Percentiles rank a stretch among this genome's conserved stretches.
These are phyloP conservation scores for Hydrocynus forskahlii DNA, from an alignment of 2,797 vertebrate genomes.

Conservation along the genomic window DNA sequence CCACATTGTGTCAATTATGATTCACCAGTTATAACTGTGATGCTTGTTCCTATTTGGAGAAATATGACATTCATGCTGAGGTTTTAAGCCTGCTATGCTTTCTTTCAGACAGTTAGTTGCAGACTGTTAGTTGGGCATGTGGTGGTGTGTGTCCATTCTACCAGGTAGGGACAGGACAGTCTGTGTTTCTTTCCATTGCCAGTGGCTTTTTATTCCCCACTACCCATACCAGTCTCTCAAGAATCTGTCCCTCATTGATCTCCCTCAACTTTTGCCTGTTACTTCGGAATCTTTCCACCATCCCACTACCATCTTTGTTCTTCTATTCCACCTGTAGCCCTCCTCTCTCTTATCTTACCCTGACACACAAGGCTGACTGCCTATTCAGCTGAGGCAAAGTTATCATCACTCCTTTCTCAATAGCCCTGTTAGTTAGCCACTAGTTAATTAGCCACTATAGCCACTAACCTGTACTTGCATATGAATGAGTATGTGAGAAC, in stretches of 20 bases:
- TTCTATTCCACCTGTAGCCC: constrained; percentile 30
- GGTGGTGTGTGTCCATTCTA: neutral
- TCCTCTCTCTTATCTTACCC: constrained; percentile 27
- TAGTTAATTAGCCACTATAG: constrained; percentile 68
- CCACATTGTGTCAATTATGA: neutral
- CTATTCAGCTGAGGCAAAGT: constrained; percentile 32
- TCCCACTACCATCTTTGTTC: constrained; percentile 18
- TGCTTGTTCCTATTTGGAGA: constrained; percentile 1
- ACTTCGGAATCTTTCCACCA: constrained; percentile 58
- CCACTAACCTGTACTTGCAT: constrained; percentile 53
- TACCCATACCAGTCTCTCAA: neutral
- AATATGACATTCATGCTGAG: neutral
- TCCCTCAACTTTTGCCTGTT: constrained; percentile 37
- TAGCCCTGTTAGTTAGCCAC: constrained; percentile 71
- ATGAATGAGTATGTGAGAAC: neutral
- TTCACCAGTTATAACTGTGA: neutral
- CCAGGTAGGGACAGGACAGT: neutral
- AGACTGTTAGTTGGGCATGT: neutral
- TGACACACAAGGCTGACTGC: constrained; percentile 37
- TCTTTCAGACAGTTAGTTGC: constrained; percentile 5
- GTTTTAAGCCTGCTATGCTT: neutral
- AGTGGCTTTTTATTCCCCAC: neutral
- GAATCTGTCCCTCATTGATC: constrained; percentile 14
- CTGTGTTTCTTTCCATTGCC: neutral
- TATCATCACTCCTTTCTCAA: constrained; percentile 68